Percentiles rank a stretch among this genome's conserved stretches.
Evolutionary conservation across 1,140 invertebrate genomes (phyloP).

Genomic region (Monomorium pharaonis): DNA sequence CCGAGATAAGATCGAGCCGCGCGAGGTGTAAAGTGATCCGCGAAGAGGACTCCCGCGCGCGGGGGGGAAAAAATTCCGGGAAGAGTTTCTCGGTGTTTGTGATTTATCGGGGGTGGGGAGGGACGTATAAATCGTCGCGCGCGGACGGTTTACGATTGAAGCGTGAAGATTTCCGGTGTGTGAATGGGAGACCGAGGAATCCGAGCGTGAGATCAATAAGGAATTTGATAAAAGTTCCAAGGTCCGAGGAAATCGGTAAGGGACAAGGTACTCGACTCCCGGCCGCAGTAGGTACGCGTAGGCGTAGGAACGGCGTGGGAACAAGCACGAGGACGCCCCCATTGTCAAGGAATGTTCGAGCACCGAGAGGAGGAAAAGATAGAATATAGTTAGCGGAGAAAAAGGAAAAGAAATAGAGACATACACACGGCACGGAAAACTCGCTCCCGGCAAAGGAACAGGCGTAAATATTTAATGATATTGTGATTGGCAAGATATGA

Average conservation of each 20-base stretch:
- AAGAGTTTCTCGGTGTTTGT: background rate
- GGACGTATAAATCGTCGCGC: background rate
- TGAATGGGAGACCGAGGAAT: background rate
- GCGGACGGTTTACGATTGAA: too few species aligned
- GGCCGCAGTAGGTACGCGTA: background rate
- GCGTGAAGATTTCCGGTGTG: background rate
- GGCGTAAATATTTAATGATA: conserved; percentile 48
- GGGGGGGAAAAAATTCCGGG: background rate
- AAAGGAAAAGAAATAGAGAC: background rate
- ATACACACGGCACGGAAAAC: background rate
- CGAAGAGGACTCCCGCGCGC: background rate
- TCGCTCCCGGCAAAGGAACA: background rate
- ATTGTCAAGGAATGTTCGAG: background rate
- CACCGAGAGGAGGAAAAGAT: background rate
- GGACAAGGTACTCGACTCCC: background rate
- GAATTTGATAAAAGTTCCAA: background rate
- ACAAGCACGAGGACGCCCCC: background rate
- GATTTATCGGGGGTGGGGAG: too few species aligned
- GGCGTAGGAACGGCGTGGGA: conserved; percentile 9
- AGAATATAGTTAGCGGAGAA: background rate
- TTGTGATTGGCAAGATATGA: conserved; percentile 11
- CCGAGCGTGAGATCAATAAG: background rate
- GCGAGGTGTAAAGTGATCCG: conserved; percentile 40
- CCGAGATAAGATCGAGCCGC: conserved; percentile 43
- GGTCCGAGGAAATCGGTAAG: background rate